phyloP scores from a whole-genome alignment of 2,113 vertebrate species.

The Patagioenas fasciata region DNA sequence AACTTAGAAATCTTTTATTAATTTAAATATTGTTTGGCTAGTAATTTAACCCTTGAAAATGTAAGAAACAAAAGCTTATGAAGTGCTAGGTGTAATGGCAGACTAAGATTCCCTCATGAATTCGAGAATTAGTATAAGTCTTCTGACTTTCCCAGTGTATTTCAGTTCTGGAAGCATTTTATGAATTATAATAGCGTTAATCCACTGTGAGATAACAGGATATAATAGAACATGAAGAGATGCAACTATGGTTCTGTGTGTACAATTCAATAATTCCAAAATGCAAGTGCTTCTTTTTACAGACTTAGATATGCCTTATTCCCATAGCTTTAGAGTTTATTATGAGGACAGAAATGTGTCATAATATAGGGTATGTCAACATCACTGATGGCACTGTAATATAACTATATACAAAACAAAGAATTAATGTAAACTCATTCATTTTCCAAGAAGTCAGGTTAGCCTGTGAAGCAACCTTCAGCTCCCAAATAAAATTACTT shows the following conservation, averaged over 20 bases:
- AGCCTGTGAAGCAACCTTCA: background rate
- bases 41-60: background rate
- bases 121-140: background rate
- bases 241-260: constrained; percentile 6
- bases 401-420: background rate
- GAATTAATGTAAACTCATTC: background rate
- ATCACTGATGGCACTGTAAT: background rate
- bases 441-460: background rate
- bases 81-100: background rate
- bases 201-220: background rate
- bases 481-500: background rate
- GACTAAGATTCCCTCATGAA: background rate
- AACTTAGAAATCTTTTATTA: background rate
- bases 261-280: constrained; percentile 1
- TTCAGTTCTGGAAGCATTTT: constrained; percentile 21
- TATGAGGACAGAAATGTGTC: background rate
- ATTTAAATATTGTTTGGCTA: background rate
- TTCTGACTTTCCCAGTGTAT: background rate
- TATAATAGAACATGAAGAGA: background rate
- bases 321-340: background rate
- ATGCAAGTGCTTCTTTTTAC: background rate
- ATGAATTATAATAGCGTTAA: constrained; percentile 13
- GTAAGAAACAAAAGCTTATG: background rate
- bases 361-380: background rate
- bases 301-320: background rate